Conservation (phyloP, 2,113 vertebrate genomes). For the Chlamydotis undulata region DNA sequence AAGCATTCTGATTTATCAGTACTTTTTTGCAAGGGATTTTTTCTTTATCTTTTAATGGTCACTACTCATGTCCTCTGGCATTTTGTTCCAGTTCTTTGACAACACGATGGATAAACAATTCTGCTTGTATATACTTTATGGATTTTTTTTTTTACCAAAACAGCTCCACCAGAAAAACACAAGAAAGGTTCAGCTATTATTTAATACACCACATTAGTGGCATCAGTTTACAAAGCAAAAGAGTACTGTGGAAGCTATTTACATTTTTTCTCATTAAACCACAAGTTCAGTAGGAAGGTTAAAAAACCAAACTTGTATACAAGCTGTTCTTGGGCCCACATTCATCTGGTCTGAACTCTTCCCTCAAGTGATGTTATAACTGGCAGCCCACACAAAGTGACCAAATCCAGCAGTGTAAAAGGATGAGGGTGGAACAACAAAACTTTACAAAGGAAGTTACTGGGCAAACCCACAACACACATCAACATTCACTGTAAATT, state of each 20-base stretch:
- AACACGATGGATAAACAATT: not conserved
- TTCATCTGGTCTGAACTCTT: not conserved
- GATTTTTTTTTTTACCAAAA: not conserved
- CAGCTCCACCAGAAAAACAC: not conserved
- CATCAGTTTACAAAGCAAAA: not conserved
- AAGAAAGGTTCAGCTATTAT: not conserved
- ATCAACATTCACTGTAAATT: not conserved
- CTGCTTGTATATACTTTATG: not conserved
- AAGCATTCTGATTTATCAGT: not conserved
- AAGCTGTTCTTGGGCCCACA: not conserved
- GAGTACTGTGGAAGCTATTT: not conserved
- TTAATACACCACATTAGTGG: not conserved
- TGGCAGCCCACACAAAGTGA: not conserved
- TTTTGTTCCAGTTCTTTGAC: not conserved
- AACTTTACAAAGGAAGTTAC: not conserved
- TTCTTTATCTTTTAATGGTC: not conserved
- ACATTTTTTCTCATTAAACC: not conserved
- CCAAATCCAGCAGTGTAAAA: not conserved
- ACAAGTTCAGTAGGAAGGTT: not conserved
- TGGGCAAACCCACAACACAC: not conserved
- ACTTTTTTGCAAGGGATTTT: not conserved
- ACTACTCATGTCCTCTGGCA: not conserved
- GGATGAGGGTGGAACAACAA: not conserved
- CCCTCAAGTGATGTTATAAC: not conserved
- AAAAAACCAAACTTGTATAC: fast-evolving